Evolutionary conservation across 2,113 vertebrate species (phyloP), one percentile per base, ranked within the genome.

Genomic region (Ploceus nigricollis): DNA sequence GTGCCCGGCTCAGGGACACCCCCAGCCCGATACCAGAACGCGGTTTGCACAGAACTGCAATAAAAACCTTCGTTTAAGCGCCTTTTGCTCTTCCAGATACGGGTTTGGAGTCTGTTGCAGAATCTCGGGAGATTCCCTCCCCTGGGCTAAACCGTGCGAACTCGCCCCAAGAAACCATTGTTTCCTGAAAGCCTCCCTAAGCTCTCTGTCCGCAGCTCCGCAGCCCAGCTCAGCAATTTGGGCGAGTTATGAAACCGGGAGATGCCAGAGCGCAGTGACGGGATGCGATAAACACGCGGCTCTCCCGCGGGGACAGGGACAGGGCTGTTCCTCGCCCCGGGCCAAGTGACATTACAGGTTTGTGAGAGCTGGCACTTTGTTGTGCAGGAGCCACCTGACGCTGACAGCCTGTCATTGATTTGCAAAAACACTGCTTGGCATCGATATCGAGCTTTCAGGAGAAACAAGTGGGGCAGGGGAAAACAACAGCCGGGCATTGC

Each of bases 351-450:
- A 94, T 93, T 94, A 94, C 61, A 93, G 94, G 93, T 95, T 96
- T 96, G 82, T 33, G 37, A 94, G 94, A 91, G 82, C 91, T 69
- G 94, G 70, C 69, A 84, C 80, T 90, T 90, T 81, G 88, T 95
- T 97, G 92, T 88, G 87, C 83, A 80, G 94, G 63, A 96, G 90
- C 82, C 94, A 80, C 37, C 93, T 71, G 95, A 94, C 28, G 82
- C 93, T 82, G 90, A 95, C 95, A 96, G 82, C 93, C 96, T 95
- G 87, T 94, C 93, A 95, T 94, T 94, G 95, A 94, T 97, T 90
- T 94, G 93, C 35, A 75, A 88, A 96, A 95, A 94, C 96, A 92
- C 40, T 7, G 25, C 10, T 90, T 95, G 94, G 87, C 93, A 96
- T 90, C 71, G 82, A 97, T 94, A 93, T 93, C 64, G 54, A 90